Conservation (phyloP, 2,113 vertebrate genomes). For the Trichomycterus rosablanca region DNA sequence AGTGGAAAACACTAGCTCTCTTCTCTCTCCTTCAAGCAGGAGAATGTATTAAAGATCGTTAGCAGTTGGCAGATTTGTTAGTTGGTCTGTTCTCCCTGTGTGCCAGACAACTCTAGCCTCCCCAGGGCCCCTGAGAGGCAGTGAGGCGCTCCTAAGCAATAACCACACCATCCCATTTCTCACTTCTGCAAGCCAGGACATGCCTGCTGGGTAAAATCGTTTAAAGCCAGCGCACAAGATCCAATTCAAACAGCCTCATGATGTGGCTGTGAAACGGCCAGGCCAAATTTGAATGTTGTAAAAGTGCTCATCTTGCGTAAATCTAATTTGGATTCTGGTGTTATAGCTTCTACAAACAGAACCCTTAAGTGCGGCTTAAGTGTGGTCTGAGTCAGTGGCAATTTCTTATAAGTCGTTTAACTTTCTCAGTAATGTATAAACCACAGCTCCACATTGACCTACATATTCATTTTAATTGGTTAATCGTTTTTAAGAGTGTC, state of each 20-base stretch:
- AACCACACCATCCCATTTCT: not conserved
- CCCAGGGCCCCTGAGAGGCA: conserved; percentile 16
- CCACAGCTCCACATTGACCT: no score
- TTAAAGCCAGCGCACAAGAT: not conserved
- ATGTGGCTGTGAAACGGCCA: not conserved
- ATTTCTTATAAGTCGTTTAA: no score
- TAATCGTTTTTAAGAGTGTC: no score
- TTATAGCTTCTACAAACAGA: no score
- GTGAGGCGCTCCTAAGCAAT: conserved; percentile 4
- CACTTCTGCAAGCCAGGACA: not conserved
- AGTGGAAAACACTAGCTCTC: not conserved
- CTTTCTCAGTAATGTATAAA: no score
- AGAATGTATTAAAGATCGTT: not conserved
- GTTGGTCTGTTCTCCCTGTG: not conserved
- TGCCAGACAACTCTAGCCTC: not conserved
- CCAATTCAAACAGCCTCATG: not conserved
- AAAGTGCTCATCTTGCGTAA: no score
- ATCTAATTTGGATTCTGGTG: no score
- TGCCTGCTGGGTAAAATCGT: not conserved
- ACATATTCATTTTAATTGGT: no score
- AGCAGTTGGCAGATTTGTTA: not conserved
- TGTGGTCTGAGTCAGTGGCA: no score
- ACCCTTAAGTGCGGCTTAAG: no score
- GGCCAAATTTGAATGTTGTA: no score
- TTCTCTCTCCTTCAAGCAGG: not conserved